phyloP scores from a whole-genome alignment of 1,140 invertebrate species.

The Plectus sambesii region DNA sequence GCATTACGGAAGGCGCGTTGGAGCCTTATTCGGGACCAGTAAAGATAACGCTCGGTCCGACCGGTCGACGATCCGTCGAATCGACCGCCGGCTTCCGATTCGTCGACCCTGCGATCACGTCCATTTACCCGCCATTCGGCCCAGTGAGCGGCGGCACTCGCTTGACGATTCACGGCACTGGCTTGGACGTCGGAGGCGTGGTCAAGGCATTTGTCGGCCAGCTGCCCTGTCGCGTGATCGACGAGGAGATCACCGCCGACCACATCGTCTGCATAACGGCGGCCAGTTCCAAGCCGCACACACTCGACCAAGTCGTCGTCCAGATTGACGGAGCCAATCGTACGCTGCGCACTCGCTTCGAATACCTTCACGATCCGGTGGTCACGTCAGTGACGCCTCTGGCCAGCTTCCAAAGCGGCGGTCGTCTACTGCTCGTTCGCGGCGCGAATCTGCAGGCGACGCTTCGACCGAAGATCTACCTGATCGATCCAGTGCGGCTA shows the following conservation, averaged over 20 bases:
- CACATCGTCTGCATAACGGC: slow-evolving; percentile 72
- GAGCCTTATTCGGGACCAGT: slow-evolving; percentile 28
- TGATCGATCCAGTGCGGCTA: too few relatives aligned
- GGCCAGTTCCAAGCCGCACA: slow-evolving; percentile 41
- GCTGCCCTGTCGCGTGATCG: slow-evolving; percentile 71
- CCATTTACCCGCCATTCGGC: slow-evolving; percentile 69
- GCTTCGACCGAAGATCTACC: slow-evolving; percentile 46
- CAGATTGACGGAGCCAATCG: slow-evolving; percentile 71
- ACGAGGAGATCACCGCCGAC: slow-evolving; percentile 67
- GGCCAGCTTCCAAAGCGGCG: slow-evolving; percentile 58
- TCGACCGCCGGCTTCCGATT: slow-evolving; percentile 47
- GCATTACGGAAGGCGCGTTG: slow-evolving; percentile 22
- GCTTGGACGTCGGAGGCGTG: slow-evolving; percentile 82
- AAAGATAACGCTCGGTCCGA: slow-evolving; percentile 32
- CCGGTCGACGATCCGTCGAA: slow-evolving; percentile 24
- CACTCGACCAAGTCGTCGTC: slow-evolving; percentile 56
- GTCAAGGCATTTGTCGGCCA: slow-evolving; percentile 76
- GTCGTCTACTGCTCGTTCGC: slow-evolving; percentile 78
- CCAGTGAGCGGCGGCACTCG: slow-evolving; percentile 85
- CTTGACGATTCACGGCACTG: slow-evolving; percentile 73
- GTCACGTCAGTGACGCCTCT: slow-evolving; percentile 52
- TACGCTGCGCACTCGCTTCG: slow-evolving; percentile 62
- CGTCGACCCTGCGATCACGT: slow-evolving; percentile 69
- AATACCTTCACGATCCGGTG: slow-evolving; percentile 80
- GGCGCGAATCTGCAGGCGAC: slow-evolving; percentile 80